Conservation (phyloP, 1,140 invertebrate species). For the Samia ricini region DNA sequence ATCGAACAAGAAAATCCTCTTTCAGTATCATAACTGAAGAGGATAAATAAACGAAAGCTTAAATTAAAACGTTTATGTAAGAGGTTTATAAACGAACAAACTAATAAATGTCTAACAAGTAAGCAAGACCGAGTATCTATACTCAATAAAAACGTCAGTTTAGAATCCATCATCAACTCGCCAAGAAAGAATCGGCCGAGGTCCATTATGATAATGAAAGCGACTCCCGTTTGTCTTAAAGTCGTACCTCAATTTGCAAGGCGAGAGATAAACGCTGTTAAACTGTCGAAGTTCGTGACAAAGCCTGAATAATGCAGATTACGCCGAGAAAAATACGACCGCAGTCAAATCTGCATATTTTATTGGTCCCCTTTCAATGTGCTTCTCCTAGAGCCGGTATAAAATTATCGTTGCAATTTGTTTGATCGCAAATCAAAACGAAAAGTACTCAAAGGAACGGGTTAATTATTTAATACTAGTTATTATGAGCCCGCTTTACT, state of each 20-base stretch:
- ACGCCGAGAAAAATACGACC: constrained; percentile 75
- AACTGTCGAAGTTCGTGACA: constrained; percentile 77
- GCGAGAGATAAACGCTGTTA: constrained; percentile 77
- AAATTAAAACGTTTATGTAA: neutral
- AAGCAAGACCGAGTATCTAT: constrained; percentile 19
- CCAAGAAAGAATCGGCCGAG: constrained; percentile 71
- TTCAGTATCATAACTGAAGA: too few species aligned
- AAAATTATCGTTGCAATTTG: constrained; percentile 25
- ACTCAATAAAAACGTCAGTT: constrained; percentile 41
- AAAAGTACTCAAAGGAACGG: too few species aligned
- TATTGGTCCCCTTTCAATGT: constrained; percentile 69
- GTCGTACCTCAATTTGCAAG: constrained; percentile 77
- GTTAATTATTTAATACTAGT: too few species aligned
- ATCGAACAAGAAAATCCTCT: too few species aligned
- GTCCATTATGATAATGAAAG: constrained; percentile 77
- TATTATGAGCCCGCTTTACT: too few species aligned
- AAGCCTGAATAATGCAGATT: constrained; percentile 77
- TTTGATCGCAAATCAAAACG: neutral
- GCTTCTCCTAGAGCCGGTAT: constrained; percentile 45
- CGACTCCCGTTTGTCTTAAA: constrained; percentile 76
- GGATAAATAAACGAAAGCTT: too few species aligned
- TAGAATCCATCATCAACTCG: constrained; percentile 59
- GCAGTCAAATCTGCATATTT: constrained; percentile 75
- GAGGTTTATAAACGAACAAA: neutral
- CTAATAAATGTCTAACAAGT: constrained; percentile 10